phyloP scores from a whole-genome alignment of 2,113 vertebrate species.

The Colossoma macropomum region DNA sequence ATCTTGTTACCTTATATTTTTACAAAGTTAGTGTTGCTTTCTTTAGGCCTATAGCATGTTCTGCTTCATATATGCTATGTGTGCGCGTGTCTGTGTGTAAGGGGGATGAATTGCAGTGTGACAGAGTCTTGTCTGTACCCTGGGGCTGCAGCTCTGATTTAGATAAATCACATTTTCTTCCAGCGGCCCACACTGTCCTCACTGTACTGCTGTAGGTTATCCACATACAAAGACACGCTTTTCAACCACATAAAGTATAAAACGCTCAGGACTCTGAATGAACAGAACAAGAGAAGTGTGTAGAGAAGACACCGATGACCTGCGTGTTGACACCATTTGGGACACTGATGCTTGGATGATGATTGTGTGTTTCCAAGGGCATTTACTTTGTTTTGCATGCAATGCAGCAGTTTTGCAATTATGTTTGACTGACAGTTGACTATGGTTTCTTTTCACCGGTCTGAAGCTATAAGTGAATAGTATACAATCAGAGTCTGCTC shows the following conservation, averaged over 20 bases:
- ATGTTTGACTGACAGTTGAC: neutral
- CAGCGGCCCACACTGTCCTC: slow-evolving; percentile 38
- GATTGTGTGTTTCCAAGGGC: neutral
- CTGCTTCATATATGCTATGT: neutral
- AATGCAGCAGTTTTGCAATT: neutral
- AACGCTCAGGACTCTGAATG: neutral
- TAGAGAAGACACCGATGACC: neutral
- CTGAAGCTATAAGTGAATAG: neutral
- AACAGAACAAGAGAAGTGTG: neutral
- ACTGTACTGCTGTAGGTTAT: slow-evolving; percentile 60
- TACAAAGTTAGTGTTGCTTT: no score
- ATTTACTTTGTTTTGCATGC: neutral
- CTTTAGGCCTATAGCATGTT: neutral
- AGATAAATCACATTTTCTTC: slow-evolving; percentile 68
- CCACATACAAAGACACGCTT: neutral
- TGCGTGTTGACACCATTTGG: neutral
- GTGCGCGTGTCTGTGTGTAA: slow-evolving; percentile 27
- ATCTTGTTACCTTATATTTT: no score
- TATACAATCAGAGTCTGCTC: neutral
- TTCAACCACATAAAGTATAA: neutral
- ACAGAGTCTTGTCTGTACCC: slow-evolving; percentile 64
- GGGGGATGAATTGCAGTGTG: slow-evolving; percentile 71
- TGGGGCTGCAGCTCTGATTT: slow-evolving; percentile 65
- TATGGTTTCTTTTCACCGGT: neutral
- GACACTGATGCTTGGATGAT: no score